phyloP scores from a whole-genome alignment of 2,113 vertebrate genomes.

The Apus apus region DNA sequence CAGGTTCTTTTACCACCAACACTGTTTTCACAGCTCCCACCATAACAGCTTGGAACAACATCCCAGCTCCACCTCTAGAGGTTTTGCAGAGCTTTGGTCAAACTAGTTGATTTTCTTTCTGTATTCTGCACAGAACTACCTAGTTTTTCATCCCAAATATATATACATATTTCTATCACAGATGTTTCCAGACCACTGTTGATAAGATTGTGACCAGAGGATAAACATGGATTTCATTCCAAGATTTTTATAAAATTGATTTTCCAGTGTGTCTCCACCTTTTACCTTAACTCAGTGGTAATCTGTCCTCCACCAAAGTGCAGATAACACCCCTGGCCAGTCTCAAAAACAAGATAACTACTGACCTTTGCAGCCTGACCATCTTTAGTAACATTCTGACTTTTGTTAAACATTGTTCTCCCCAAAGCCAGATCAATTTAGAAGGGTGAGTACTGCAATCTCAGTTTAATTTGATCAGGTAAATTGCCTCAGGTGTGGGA shows the following conservation, averaged over 20 bases:
- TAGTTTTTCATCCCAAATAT: neutral
- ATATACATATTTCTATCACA: neutral
- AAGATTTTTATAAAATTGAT: neutral
- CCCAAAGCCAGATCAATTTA: neutral
- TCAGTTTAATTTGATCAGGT: neutral
- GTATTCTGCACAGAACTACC: neutral
- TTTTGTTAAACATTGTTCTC: neutral
- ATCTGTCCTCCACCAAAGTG: neutral
- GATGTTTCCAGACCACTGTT: neutral
- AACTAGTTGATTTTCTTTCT: neutral
- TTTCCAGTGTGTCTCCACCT: neutral
- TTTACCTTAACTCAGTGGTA: neutral
- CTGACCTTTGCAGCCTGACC: neutral
- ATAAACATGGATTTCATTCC: neutral
- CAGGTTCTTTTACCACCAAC: neutral
- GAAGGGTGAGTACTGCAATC: neutral
- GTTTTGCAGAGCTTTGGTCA: neutral
- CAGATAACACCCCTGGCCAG: neutral
- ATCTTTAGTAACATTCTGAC: neutral
- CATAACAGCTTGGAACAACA: neutral
- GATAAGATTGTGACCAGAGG: fast-evolving
- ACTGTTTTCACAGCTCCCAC: neutral
- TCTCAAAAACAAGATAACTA: neutral
- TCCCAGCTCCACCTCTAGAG: neutral
- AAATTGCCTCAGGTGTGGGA: neutral